phyloP scores from a whole-genome alignment of 1,140 invertebrate species.

The Euschistus heros region DNA sequence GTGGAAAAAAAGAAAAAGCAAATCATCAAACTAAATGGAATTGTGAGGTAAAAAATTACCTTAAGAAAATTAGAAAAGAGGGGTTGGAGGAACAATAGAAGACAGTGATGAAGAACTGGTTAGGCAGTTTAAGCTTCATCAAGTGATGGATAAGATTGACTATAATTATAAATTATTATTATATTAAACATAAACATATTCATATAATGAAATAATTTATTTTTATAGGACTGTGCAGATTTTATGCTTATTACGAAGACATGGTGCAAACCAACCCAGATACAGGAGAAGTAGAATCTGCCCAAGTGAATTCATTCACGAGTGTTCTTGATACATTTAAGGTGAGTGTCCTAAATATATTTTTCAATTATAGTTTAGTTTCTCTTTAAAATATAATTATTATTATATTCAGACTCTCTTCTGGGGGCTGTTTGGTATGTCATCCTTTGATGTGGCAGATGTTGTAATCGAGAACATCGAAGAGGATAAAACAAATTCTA shows the following conservation, averaged over 20 bases:
- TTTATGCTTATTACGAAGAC: slow-evolving; percentile 48
- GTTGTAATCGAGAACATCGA: slow-evolving; percentile 49
- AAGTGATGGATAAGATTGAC: no score
- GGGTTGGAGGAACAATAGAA: no score
- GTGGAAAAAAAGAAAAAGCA: no score
- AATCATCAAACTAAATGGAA: no score
- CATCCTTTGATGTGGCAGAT: slow-evolving; percentile 50
- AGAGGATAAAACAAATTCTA: slow-evolving; percentile 33
- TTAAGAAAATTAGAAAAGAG: no score
- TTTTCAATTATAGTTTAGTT: not conserved
- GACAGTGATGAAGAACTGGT: no score
- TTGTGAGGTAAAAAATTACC: no score
- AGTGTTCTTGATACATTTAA: slow-evolving; percentile 46
- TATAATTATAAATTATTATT: no score
- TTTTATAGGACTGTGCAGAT: slow-evolving; percentile 32
- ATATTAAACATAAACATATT: no score
- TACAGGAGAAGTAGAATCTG: slow-evolving; percentile 34
- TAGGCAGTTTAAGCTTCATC: no score
- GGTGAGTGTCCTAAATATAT: not conserved
- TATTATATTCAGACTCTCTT: slow-evolving; percentile 47
- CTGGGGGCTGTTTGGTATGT: slow-evolving; percentile 64
- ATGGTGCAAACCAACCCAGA: slow-evolving; percentile 46
- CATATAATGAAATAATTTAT: no score
- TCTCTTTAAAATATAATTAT: not conserved
- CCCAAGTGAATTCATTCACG: slow-evolving; percentile 43